A percentile compares a stretch with the other conserved stretches of the same genome.
These are phyloP conservation scores for Drosophila murphyi DNA, from an alignment of 1,140 invertebrate species.

Conservation along the genomic window DNA sequence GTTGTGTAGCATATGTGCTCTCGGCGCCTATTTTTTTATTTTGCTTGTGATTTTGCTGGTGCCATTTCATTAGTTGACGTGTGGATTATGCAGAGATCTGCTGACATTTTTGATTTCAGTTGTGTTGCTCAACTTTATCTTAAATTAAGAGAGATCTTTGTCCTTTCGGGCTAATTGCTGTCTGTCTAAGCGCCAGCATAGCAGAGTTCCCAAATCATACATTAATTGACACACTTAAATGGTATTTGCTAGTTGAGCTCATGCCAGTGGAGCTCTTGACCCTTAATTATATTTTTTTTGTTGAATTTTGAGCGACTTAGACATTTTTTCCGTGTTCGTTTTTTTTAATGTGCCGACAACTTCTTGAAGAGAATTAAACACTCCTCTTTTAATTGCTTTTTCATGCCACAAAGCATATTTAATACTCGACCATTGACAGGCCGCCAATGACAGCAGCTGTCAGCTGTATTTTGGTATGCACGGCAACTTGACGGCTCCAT, in stretches of 20 bases:
- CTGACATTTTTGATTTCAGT: slow-evolving; percentile 10
- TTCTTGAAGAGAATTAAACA: slow-evolving; percentile 41
- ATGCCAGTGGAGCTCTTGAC: too few relatives aligned
- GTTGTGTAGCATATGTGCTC: slow-evolving; percentile 2
- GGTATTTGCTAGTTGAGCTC: too few relatives aligned
- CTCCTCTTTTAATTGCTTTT: slow-evolving; percentile 77
- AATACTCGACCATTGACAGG: slow-evolving; percentile 70
- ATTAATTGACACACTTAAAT: too few relatives aligned
- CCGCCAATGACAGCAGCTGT: slow-evolving; percentile 77
- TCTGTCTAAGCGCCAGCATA: too few relatives aligned
- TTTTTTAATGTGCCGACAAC: neutral
- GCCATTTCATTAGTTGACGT: slow-evolving; percentile 47
- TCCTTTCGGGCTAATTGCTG: too few relatives aligned
- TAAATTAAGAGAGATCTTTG: neutral
- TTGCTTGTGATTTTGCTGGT: neutral
- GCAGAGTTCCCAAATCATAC: too few relatives aligned
- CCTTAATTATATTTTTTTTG: neutral
- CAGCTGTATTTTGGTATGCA: slow-evolving; percentile 71
- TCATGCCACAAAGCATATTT: slow-evolving; percentile 77
- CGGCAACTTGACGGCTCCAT: slow-evolving; percentile 36
- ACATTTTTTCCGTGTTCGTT: neutral
- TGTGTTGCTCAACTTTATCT: neutral
- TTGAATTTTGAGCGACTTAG: too few relatives aligned
- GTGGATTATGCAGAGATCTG: slow-evolving; percentile 36
- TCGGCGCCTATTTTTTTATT: neutral